These are phyloP conservation scores for Equus quagga DNA, from an alignment of 2,113 vertebrate genomes.

Conservation along the genomic window DNA sequence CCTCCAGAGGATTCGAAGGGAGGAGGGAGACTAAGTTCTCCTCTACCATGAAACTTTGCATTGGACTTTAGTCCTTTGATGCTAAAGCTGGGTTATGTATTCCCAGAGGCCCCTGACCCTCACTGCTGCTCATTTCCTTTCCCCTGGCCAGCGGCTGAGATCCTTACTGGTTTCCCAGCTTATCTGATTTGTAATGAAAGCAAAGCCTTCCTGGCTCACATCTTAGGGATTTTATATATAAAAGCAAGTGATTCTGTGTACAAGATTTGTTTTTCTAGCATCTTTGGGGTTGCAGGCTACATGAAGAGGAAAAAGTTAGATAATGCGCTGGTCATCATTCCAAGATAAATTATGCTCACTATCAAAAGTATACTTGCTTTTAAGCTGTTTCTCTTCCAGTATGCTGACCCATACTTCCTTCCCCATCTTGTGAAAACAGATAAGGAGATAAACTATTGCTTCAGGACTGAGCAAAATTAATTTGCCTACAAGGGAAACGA, in stretches of 20 bases:
- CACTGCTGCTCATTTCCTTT: neutral
- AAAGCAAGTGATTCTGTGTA: neutral
- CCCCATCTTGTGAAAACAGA: neutral
- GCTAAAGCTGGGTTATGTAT: neutral
- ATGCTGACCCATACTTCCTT: neutral
- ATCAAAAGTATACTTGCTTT: conserved; percentile 5
- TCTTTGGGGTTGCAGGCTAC: neutral
- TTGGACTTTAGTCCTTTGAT: neutral
- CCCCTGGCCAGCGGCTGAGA: neutral
- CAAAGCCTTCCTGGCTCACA: conserved; percentile 8
- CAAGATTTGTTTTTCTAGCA: neutral
- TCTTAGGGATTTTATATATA: neutral
- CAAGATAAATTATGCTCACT: neutral
- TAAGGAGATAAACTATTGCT: conserved; percentile 1
- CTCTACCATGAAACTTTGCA: neutral
- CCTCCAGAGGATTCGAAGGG: neutral
- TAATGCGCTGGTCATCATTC: conserved; percentile 17
- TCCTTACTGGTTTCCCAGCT: neutral
- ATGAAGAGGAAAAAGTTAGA: neutral
- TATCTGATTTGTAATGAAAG: neutral
- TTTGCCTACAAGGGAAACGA: neutral
- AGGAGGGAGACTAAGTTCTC: neutral
- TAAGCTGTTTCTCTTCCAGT: neutral
- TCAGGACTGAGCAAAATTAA: conserved; percentile 41
- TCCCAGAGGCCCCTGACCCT: neutral